Evolutionary conservation across 2,797 vertebrate species (phyloP).

Genomic region (Varecia variegata): DNA sequence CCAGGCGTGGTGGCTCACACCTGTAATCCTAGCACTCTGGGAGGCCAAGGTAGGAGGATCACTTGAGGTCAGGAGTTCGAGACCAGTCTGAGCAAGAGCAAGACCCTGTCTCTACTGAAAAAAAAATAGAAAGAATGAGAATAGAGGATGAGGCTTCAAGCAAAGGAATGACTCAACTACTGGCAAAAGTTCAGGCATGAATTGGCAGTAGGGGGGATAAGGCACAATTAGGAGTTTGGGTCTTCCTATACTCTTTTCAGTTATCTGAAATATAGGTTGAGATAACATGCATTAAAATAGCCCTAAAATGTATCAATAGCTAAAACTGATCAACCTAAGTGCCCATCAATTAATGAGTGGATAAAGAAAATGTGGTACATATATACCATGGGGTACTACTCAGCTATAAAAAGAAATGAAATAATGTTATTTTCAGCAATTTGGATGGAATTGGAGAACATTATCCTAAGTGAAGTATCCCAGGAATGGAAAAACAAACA

Average conservation of each 20-base stretch:
- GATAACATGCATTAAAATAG: background rate
- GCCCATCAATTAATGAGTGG: background rate
- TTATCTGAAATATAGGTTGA: slow-evolving; percentile 10
- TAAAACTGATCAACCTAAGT: background rate
- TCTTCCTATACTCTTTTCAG: background rate
- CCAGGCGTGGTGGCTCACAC: no score
- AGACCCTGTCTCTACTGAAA: no score
- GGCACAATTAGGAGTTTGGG: background rate
- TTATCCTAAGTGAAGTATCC: background rate
- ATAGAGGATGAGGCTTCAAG: background rate
- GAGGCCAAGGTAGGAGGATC: no score
- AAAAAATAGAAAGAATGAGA: no score
- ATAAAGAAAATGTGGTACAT: background rate
- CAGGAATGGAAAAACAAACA: background rate
- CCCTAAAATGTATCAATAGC: background rate
- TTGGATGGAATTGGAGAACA: background rate
- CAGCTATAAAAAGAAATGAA: background rate
- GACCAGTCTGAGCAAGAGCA: no score
- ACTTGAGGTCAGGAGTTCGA: no score
- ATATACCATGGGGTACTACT: background rate
- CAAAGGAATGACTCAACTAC: background rate
- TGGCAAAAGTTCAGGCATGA: background rate
- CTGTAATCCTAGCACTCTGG: no score
- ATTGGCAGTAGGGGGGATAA: background rate
- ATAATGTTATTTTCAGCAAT: background rate